Evolutionary conservation across 1,140 invertebrate genomes (phyloP).

Genomic region (Aphelenchoides fujianensis): DNA sequence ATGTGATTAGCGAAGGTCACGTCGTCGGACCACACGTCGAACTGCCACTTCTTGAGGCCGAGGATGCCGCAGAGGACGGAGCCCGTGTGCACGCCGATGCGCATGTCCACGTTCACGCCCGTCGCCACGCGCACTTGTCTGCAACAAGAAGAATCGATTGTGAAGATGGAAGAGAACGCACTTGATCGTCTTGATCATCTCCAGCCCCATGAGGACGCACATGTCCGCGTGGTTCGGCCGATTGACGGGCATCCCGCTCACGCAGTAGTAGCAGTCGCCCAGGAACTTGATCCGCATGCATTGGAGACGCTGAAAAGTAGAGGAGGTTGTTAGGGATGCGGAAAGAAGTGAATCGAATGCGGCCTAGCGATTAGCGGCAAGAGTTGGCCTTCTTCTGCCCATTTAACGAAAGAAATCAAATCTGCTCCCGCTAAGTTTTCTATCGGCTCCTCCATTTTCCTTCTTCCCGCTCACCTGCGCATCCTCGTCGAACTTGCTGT

Average conservation of each 20-base stretch:
- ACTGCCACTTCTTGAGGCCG: slow-evolving; percentile 89
- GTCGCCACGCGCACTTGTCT: slow-evolving; percentile 82
- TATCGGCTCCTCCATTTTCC: too few relatives aligned
- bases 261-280: slow-evolving; percentile 88
- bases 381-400: too few relatives aligned
- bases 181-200: slow-evolving; percentile 85
- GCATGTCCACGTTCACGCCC: slow-evolving; percentile 83
- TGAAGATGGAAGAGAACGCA: slow-evolving; percentile 50
- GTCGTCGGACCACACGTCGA: slow-evolving; percentile 91
- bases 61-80: slow-evolving; percentile 84
- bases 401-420: too few relatives aligned
- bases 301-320: slow-evolving; percentile 71
- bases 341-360: too few relatives aligned
- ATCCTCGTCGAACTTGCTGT: slow-evolving; percentile 86
- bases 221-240: slow-evolving; percentile 76
- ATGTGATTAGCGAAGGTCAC: slow-evolving; percentile 89
- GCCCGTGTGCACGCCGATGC: slow-evolving; percentile 89
- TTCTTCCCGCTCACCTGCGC: slow-evolving; percentile 75
- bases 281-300: slow-evolving; percentile 85
- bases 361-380: too few relatives aligned
- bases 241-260: slow-evolving; percentile 78
- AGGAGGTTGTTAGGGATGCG: background rate
- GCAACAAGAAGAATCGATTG: too few relatives aligned
- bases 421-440: too few relatives aligned
- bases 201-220: slow-evolving; percentile 79